Conservation (phyloP, 1,140 invertebrate species). For the Steinernema feltiae region DNA sequence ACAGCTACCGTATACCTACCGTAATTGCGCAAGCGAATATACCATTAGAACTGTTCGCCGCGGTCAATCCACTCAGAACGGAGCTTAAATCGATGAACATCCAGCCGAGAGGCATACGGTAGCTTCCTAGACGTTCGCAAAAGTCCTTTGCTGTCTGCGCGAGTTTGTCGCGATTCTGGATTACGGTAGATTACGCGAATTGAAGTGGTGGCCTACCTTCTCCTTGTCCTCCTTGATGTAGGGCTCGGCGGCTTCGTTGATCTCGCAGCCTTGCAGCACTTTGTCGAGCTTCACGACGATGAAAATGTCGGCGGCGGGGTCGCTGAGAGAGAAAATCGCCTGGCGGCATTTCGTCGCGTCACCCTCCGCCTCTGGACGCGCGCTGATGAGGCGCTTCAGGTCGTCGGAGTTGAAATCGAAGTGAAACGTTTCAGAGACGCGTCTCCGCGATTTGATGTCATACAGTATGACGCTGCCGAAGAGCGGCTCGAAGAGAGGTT, state of each 20-base stretch:
- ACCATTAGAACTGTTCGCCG: background rate
- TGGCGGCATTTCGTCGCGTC: constrained; percentile 4
- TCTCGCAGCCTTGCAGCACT: constrained; percentile 47
- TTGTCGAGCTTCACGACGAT: constrained; percentile 40
- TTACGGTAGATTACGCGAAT: too few relatives aligned
- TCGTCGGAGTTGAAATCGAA: constrained; percentile 46
- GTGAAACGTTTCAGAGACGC: constrained; percentile 51
- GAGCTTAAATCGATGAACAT: constrained; percentile 65
- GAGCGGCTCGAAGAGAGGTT: constrained; percentile 47
- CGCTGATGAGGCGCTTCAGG: constrained; percentile 24
- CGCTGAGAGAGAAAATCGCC: constrained; percentile 15
- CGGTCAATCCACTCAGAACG: constrained; percentile 28
- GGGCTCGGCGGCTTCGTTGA: constrained; percentile 43
- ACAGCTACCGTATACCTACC: constrained; percentile 14
- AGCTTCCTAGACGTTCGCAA: constrained; percentile 77
- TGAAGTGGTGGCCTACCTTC: too few relatives aligned
- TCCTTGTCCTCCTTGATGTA: constrained; percentile 47
- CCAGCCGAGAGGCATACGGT: constrained; percentile 93
- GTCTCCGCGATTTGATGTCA: constrained; percentile 39
- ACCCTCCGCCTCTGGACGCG: constrained; percentile 21
- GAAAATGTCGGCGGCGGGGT: constrained; percentile 25
- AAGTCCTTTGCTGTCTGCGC: constrained; percentile 59
- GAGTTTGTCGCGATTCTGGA: constrained; percentile 48
- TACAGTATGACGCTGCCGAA: constrained; percentile 43
- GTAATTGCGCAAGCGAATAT: background rate